Base-by-base conservation (phyloP, 37 sponge, comb jelly and placozoan species). In the Oscarella lobularis region DNA sequence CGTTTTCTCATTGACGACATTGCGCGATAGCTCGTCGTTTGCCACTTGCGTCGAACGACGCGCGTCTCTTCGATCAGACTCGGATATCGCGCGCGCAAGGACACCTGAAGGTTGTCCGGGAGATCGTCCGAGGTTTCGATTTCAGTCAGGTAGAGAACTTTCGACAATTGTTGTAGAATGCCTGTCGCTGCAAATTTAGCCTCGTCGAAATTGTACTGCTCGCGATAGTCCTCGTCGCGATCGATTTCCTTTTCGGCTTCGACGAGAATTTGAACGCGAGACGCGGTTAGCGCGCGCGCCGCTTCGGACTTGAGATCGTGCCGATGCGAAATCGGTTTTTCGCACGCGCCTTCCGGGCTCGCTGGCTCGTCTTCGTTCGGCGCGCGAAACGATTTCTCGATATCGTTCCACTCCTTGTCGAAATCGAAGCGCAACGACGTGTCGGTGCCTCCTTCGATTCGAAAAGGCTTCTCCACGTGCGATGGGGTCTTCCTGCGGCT, bases 31-130 rank as follows among this genome's bases (percentile, higher is more conserved):
- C 83, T 82, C 37, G 85, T 87, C n/a, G 94, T 93, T 74, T 93
- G 94, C 94, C 94, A 93, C 85, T 87, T 78, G 31, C 91, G 67
- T 37, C 69, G 81, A n/a, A 83, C 85, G 9, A 83, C 72, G 0
- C 80, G 74, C 27, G 67, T 67, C 67, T 86, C 83, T 3, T 29
- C 37, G 29, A 78, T 34, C 33, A 93, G 81, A 0, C 81, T 71
- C 1, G 77, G 33, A 48, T 76, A 82, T 33, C 77, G 75, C 36
- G 39, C 37, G 27, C 38, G 66, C 48, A 93, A 37, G 4, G 72
- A 39, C 14, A 54, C 67, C 35, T 70, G 84, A 74, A 93, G 69
- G 14, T 76, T 75, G 1, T 39, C 74, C 14, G 85, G 69, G 30
- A 79, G 35, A 0, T 54, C 3, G 2, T 67, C 36, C 14, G 31